These are phyloP conservation scores for Strongylocentrotus purpuratus DNA, from an alignment of 35 echinoderm and acorn worm genomes.

Conservation along the genomic window DNA sequence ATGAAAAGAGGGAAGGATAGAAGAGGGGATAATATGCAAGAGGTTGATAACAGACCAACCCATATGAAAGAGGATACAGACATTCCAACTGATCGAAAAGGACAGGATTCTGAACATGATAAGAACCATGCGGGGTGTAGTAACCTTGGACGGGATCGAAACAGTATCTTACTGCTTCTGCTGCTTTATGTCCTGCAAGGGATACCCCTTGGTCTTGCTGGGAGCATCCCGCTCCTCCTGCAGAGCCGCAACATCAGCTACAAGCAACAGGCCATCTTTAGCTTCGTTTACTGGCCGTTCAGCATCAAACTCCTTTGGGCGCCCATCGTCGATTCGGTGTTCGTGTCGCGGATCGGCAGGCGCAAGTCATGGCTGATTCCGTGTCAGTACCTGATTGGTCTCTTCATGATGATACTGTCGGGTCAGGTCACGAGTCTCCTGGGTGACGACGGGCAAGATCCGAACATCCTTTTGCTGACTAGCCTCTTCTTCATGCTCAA, in stretches of 20 bases:
- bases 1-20: background rate
- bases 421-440: conserved; percentile 59
- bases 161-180: conserved; percentile 66
- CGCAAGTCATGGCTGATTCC: conserved; percentile 96
- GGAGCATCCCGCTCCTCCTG: conserved; percentile 84
- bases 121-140: background rate
- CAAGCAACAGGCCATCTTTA: conserved; percentile 91
- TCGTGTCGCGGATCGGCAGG: conserved; percentile 69
- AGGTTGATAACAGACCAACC: background rate
- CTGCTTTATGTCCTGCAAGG: conserved; percentile 92
- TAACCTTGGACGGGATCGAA: conserved; percentile 42
- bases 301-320: conserved; percentile 97
- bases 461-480: conserved; percentile 74
- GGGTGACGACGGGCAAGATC: conserved; percentile 58
- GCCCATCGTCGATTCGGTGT: conserved; percentile 90
- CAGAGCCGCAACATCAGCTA: conserved; percentile 69
- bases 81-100: background rate
- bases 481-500: conserved; percentile 93
- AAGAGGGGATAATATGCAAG: background rate
- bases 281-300: conserved; percentile 99
- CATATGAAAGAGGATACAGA: background rate
- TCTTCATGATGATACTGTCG: conserved; percentile 89
- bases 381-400: conserved; percentile 84
- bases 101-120: background rate
- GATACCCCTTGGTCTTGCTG: conserved; percentile 91